Conservation (phyloP, 2,888 invertebrate genomes). For the Meta bourneti region DNA sequence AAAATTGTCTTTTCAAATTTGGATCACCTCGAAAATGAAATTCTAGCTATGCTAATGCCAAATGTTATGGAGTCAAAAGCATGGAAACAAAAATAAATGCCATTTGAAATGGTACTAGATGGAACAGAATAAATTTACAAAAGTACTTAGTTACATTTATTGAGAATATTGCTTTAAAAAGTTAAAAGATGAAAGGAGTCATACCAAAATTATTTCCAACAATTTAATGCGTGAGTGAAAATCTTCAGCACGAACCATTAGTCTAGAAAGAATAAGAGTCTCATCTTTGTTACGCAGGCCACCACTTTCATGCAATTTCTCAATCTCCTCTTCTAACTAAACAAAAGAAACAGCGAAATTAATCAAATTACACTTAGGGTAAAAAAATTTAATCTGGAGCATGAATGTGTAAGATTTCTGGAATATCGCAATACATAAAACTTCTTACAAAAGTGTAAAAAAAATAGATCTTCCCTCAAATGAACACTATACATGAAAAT, state of each 20-base stretch:
- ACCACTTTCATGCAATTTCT: slow-evolving; percentile 88
- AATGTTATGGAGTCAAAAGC: background rate
- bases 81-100: background rate
- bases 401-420: background rate
- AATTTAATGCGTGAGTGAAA: slow-evolving; percentile 86
- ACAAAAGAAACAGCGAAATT: background rate
- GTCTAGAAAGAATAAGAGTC: slow-evolving; percentile 92
- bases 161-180: background rate
- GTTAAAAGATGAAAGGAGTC: background rate
- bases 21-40: too few relatives aligned
- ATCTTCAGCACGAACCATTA: slow-evolving; percentile 95
- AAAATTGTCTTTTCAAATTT: too few relatives aligned
- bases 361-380: background rate
- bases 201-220: slow-evolving; percentile 87
- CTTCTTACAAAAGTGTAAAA: background rate
- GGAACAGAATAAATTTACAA: background rate
- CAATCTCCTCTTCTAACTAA: slow-evolving; percentile 93
- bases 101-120: background rate
- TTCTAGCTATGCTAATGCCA: background rate
- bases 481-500: too few relatives aligned
- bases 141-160: background rate
- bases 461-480: too few relatives aligned
- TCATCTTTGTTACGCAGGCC: slow-evolving; percentile 92
- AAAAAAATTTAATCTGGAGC: background rate
- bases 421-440: background rate